These are phyloP conservation scores for Drosophila diplacantha DNA, from an alignment of 2,888 invertebrate genomes.

Conservation along the genomic window DNA sequence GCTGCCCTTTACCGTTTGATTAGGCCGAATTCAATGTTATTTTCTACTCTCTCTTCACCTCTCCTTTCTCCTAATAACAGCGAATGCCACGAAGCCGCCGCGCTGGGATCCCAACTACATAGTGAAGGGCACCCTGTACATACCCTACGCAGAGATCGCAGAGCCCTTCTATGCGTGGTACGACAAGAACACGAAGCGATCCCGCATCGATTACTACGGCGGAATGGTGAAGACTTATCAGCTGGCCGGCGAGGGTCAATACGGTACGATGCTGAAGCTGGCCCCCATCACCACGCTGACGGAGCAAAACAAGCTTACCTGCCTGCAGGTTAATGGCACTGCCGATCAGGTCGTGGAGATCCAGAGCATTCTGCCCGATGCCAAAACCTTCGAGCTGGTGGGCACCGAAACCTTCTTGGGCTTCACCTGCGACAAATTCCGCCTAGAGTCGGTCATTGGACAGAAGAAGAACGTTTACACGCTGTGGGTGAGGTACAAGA, in stretches of 20 bases:
- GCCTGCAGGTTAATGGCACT: slow-evolving; percentile 90
- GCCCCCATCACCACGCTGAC: slow-evolving; percentile 90
- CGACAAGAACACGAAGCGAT: slow-evolving; percentile 85
- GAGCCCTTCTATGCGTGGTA: slow-evolving; percentile 96
- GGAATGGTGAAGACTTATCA: slow-evolving; percentile 96
- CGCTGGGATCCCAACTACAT: slow-evolving; percentile 86
- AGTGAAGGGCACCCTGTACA: slow-evolving; percentile 86
- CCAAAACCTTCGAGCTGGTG: slow-evolving; percentile 84
- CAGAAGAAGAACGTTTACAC: slow-evolving; percentile 92
- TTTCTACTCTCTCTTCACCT: slow-evolving; percentile 14
- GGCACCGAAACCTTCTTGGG: slow-evolving; percentile 86
- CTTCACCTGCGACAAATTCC: slow-evolving; percentile 87
- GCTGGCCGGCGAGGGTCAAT: slow-evolving; percentile 81
- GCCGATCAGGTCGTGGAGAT: slow-evolving; percentile 80
- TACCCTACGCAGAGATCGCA: slow-evolving; percentile 95
- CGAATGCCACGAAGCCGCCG: slow-evolving; percentile 78
- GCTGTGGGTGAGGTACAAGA: slow-evolving; percentile 89
- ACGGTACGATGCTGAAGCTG: slow-evolving; percentile 87
- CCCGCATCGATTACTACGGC: slow-evolving; percentile 96
- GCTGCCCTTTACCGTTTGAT: slow-evolving; percentile 37
- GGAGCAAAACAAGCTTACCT: slow-evolving; percentile 85
- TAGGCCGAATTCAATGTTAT: slow-evolving; percentile 34
- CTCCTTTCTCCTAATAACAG: slow-evolving; percentile 1
- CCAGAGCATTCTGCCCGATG: slow-evolving; percentile 90
- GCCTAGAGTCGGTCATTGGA: slow-evolving; percentile 83